Evolutionary conservation across 2,113 vertebrate genomes (phyloP).

Genomic region (Suncus etruscus): DNA sequence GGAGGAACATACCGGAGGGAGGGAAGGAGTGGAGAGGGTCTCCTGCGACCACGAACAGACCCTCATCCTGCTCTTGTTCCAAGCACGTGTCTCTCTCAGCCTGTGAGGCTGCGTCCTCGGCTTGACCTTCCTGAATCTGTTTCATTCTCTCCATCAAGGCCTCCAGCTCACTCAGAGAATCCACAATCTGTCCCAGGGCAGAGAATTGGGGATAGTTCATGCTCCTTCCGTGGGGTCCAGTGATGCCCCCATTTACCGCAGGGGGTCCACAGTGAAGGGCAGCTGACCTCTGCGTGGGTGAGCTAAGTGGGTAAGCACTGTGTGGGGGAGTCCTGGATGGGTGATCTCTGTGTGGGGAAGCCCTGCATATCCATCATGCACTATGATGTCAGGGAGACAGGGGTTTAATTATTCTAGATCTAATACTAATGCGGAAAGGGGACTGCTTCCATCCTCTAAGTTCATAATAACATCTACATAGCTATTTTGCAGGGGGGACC

Average conservation of each 20-base stretch:
- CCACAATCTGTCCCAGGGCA: constrained; percentile 83
- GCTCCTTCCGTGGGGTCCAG: no score
- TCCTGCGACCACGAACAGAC: constrained; percentile 90
- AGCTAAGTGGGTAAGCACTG: no score
- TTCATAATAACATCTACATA: no score
- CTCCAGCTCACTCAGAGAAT: constrained; percentile 91
- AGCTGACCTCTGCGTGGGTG: no score
- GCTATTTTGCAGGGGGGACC: background rate
- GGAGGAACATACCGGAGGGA: constrained; percentile 63
- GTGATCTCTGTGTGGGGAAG: no score
- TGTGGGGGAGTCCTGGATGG: no score
- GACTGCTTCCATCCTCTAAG: no score
- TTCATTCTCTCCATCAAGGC: constrained; percentile 93
- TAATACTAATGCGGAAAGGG: no score
- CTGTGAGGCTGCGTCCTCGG: constrained; percentile 89
- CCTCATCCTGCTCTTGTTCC: constrained; percentile 92
- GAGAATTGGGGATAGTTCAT: background rate
- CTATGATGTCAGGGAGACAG: background rate
- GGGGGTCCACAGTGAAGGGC: no score
- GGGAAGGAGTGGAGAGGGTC: constrained; percentile 84
- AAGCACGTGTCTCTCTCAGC: constrained; percentile 93
- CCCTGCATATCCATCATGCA: background rate
- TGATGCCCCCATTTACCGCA: no score
- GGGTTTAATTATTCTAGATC: no score
- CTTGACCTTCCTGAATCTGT: constrained; percentile 90